Evolutionary conservation across 2,888 invertebrate species (phyloP).

Genomic region (Acleris holmiana): DNA sequence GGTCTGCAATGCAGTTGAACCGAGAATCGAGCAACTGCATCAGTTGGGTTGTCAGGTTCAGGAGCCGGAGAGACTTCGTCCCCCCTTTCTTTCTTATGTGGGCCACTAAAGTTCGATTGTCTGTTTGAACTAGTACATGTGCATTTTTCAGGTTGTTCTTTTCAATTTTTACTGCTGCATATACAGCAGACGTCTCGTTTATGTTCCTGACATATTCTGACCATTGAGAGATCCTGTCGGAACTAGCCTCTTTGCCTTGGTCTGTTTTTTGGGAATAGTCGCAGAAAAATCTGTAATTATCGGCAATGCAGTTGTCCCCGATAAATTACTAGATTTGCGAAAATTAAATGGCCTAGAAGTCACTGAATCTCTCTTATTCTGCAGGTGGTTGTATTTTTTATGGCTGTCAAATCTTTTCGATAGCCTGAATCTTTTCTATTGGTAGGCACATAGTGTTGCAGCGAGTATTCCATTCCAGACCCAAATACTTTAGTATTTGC

Average conservation of each 20-base stretch:
- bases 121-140: slow-evolving; percentile 22
- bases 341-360: slow-evolving; percentile 11
- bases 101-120: slow-evolving; percentile 38
- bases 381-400: neutral
- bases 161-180: slow-evolving; percentile 30
- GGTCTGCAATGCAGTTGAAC: slow-evolving; percentile 50
- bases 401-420: neutral
- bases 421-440: neutral
- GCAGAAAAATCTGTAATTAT: slow-evolving; percentile 9
- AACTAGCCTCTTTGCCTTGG: slow-evolving; percentile 1
- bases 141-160: neutral
- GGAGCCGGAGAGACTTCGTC: slow-evolving; percentile 37
- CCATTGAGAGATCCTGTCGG: slow-evolving; percentile 32
- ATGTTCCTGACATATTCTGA: slow-evolving; percentile 34
- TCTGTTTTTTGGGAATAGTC: neutral
- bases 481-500: too few species aligned
- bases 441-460: slow-evolving; percentile 1
- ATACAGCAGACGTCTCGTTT: slow-evolving; percentile 39
- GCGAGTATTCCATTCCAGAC: too few species aligned
- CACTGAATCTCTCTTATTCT: neutral
- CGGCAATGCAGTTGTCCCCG: slow-evolving; percentile 10
- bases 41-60: slow-evolving; percentile 20
- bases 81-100: slow-evolving; percentile 46
- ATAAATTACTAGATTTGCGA: neutral
- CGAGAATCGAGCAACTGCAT: slow-evolving; percentile 21